Evolutionary conservation across 2,888 invertebrate species (phyloP), one percentile per base, ranked within the genome.

Genomic region (Caprella mutica): DNA sequence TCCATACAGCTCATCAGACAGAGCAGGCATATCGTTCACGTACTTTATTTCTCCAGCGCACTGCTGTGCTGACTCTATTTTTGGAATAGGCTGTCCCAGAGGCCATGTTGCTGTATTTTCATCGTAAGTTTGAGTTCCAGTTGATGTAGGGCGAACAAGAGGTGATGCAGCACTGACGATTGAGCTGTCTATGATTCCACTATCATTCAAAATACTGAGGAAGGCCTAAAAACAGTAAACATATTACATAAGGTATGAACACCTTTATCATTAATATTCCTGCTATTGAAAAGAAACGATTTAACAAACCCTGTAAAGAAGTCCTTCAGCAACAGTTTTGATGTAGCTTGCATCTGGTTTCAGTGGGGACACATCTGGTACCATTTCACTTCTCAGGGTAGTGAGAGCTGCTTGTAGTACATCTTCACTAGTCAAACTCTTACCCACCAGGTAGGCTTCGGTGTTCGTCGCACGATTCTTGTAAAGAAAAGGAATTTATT

Each of bases 91-190:
- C 68, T 86, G 76, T 61, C 81, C 83, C 21, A 88, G 69, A 1
- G 89, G 88, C 78, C 82, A 87, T 19, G 81, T 69, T 30, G 75
- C 76, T 68, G 80, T 76, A 62, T 83, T 79, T 0, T 83, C 83
- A 52, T 84, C 83, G 69, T 78, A 88, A 33, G 75, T 76, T 71
- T 87, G 86, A 8, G 74, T 76, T 1, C 83, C 87, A 19, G 78
- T 78, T 0, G 86, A 86, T 1, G 81, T 69, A 0, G 76, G 77
- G 38, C 88, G 77, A 52, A 79, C 75, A 3, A 85, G 71, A 2
- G 76, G 69, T 2, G 73, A 70, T 0, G 78, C 80, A 0, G 85
- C 86, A 50, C 80, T 80, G 52, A 71, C 71, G 40, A 77, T 73
- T 58, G 72, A 76, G 2, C 74, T 67, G 46, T 77, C 72, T 1